These are phyloP conservation scores for Alloscopus bannaensis DNA, from an alignment of 2,888 invertebrate species.

Conservation along the genomic window DNA sequence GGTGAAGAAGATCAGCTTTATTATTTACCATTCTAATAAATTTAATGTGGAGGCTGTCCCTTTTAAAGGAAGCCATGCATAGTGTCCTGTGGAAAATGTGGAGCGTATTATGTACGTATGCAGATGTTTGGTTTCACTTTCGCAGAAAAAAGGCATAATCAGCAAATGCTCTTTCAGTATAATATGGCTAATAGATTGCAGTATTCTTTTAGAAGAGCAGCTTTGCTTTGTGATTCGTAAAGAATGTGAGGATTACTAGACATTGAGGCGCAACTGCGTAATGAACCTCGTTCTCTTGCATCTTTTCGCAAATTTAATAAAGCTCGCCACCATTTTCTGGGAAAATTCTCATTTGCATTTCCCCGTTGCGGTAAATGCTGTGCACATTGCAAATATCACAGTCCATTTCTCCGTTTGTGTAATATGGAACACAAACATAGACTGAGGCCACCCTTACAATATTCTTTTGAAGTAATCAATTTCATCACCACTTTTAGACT, in stretches of 20 bases:
- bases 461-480: too few species aligned
- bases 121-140: slow-evolving; percentile 26
- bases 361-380: too few species aligned
- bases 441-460: too few species aligned
- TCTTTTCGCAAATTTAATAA: slow-evolving; percentile 41
- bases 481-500: too few species aligned
- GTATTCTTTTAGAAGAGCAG: neutral
- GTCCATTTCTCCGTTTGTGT: too few species aligned
- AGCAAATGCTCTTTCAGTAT: neutral
- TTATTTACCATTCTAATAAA: slow-evolving; percentile 23
- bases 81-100: slow-evolving; percentile 22
- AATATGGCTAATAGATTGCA: neutral
- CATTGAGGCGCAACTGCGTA: slow-evolving; percentile 18
- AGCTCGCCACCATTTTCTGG: neutral
- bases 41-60: slow-evolving; percentile 15
- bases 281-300: slow-evolving; percentile 22
- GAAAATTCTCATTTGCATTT: neutral
- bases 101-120: slow-evolving; percentile 4
- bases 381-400: too few species aligned
- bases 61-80: slow-evolving; percentile 5
- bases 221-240: slow-evolving; percentile 21
- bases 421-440: too few species aligned
- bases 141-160: slow-evolving; percentile 16
- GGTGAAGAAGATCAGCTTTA: slow-evolving; percentile 11
- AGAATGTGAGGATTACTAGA: slow-evolving; percentile 17